These are phyloP conservation scores for Drosophila takahashii DNA, from an alignment of 1,140 invertebrate genomes.

Conservation along the genomic window DNA sequence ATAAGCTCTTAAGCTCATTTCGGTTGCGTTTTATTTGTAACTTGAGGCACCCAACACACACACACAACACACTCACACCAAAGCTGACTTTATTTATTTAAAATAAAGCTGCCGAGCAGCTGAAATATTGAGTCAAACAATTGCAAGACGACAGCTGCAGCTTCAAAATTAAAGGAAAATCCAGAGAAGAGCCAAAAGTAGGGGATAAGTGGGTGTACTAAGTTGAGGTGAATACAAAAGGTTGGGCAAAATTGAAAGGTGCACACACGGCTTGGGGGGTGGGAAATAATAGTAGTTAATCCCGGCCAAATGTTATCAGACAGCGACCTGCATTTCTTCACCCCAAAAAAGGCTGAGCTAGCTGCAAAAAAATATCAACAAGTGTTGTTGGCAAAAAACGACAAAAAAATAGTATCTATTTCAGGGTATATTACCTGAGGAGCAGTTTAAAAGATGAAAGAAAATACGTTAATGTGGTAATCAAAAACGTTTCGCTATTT, in stretches of 20 bases:
- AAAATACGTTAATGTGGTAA: background rate
- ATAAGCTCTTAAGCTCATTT: constrained; percentile 83
- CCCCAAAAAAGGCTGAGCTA: no score
- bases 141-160: constrained; percentile 57
- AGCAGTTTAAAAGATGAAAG: background rate
- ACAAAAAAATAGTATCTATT: background rate
- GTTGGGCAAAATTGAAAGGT: background rate
- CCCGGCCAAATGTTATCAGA: constrained; percentile 5
- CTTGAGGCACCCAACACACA: constrained; percentile 60
- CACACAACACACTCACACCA: constrained; percentile 10
- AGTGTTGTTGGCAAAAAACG: background rate
- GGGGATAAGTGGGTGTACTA: background rate
- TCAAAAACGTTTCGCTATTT: background rate
- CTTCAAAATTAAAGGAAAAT: constrained; percentile 37
- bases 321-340: background rate
- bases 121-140: constrained; percentile 77
- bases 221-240: background rate
- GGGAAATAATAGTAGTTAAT: constrained; percentile 4
- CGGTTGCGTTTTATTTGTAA: constrained; percentile 82
- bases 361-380: background rate
- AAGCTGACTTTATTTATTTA: constrained; percentile 69
- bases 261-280: background rate
- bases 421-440: background rate
- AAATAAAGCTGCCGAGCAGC: constrained; percentile 71
- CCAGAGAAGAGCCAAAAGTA: background rate